These are phyloP conservation scores for Scatophagus argus DNA, from an alignment of 2,113 vertebrate species.

Conservation along the genomic window DNA sequence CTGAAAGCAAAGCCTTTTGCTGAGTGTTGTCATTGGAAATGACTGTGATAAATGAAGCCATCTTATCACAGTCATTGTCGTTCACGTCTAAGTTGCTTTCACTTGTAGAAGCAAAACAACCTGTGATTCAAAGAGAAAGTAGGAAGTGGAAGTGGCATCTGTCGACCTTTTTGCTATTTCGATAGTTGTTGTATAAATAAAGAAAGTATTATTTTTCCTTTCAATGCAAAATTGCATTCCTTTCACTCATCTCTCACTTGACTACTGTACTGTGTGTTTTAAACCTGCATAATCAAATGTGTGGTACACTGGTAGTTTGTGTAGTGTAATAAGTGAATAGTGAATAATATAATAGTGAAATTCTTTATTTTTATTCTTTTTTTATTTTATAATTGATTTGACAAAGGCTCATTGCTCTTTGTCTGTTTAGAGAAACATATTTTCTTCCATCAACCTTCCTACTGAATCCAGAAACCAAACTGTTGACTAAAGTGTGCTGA, in stretches of 20 bases:
- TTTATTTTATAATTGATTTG: neutral
- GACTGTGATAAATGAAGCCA: too few species aligned
- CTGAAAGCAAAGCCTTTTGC: neutral
- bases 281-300: neutral
- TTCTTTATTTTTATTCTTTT: too few species aligned
- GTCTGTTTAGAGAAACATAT: neutral
- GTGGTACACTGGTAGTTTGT: neutral
- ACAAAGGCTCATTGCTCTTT: neutral
- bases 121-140: conserved; percentile 3
- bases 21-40: neutral
- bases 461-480: neutral
- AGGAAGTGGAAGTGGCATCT: conserved; percentile 21
- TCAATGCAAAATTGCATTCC: too few species aligned
- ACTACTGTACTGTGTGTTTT: neutral
- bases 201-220: too few species aligned
- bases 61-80: neutral
- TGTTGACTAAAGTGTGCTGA: neutral
- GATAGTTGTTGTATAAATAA: too few species aligned
- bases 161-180: neutral
- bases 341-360: too few species aligned
- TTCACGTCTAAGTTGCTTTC: neutral
- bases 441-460: neutral
- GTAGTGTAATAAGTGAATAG: too few species aligned
- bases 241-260: neutral
- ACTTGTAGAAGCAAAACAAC: neutral